Evolutionary conservation across 2,113 vertebrate species (phyloP).

Genomic region (Etheostoma spectabile): DNA sequence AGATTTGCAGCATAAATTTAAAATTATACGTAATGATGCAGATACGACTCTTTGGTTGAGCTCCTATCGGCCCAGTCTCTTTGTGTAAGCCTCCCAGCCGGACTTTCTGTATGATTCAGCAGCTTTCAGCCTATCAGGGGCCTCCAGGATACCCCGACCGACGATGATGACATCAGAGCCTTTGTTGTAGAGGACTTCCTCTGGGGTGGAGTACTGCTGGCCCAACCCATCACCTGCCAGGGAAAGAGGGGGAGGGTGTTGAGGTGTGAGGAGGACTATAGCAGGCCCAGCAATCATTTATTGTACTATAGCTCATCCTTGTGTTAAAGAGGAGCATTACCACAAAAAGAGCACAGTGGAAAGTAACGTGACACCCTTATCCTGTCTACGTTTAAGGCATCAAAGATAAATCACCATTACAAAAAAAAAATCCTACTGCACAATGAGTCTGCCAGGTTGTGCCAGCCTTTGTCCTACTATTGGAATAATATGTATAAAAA

Average conservation of each 20-base stretch:
- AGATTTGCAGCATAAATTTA: not conserved
- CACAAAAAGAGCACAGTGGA: not conserved
- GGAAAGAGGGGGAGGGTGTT: not conserved
- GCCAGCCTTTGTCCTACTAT: not conserved
- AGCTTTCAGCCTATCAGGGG: slow-evolving; percentile 81
- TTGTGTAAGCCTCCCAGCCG: slow-evolving; percentile 92
- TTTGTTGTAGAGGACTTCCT: slow-evolving; percentile 88
- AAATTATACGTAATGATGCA: not conserved
- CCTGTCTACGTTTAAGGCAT: not conserved
- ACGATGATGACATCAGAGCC: slow-evolving; percentile 96
- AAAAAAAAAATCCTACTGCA: no score
- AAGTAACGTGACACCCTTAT: not conserved
- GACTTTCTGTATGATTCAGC: slow-evolving; percentile 90
- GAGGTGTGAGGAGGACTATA: not conserved
- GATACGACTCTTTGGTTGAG: not conserved
- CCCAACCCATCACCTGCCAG: slow-evolving; percentile 90
- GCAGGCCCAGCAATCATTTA: not conserved
- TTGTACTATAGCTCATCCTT: slow-evolving; percentile 56
- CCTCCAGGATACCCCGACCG: slow-evolving; percentile 91
- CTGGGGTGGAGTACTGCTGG: slow-evolving; percentile 91
- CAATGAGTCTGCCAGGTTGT: no score
- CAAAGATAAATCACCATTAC: not conserved
- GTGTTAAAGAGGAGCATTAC: slow-evolving; percentile 39
- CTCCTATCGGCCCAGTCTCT: slow-evolving; percentile 73
- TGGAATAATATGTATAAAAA: not conserved